Conservation (phyloP, 2,113 vertebrate species). For the Cathartes aura region DNA sequence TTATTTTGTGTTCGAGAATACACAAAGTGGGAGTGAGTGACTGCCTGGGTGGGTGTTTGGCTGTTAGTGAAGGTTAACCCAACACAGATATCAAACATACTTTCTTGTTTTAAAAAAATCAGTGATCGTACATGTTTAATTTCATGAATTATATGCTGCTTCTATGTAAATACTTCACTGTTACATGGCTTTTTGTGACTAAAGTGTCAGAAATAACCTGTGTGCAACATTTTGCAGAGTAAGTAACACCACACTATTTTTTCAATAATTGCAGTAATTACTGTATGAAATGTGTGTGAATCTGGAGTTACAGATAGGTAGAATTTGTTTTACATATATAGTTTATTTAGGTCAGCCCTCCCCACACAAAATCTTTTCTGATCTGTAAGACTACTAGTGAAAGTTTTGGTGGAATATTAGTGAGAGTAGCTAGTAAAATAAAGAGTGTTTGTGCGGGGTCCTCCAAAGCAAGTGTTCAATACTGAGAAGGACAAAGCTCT, state of each 20-base stretch:
- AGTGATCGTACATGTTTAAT: neutral
- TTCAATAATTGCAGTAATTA: neutral
- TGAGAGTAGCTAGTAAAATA: neutral
- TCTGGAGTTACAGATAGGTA: neutral
- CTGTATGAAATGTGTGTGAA: neutral
- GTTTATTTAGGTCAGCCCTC: neutral
- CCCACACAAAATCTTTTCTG: neutral
- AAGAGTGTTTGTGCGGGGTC: neutral
- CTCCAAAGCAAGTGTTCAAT: neutral
- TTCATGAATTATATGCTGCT: neutral
- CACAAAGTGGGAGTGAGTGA: neutral
- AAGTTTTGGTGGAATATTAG: neutral
- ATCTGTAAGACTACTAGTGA: neutral
- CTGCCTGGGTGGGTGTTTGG: neutral
- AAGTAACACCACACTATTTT: neutral
- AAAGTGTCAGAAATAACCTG: neutral
- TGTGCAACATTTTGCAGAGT: neutral
- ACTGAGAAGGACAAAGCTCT: neutral
- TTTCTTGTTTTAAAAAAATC: neutral
- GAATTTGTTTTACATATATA: neutral
- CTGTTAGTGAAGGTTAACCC: neutral
- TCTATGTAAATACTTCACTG: neutral
- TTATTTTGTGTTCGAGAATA: neutral
- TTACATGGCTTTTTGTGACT: neutral
- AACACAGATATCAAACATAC: rapidly evolving